These are phyloP conservation scores for Atlantisia rogersi DNA, from an alignment of 2,113 vertebrate species.

Conservation along the genomic window DNA sequence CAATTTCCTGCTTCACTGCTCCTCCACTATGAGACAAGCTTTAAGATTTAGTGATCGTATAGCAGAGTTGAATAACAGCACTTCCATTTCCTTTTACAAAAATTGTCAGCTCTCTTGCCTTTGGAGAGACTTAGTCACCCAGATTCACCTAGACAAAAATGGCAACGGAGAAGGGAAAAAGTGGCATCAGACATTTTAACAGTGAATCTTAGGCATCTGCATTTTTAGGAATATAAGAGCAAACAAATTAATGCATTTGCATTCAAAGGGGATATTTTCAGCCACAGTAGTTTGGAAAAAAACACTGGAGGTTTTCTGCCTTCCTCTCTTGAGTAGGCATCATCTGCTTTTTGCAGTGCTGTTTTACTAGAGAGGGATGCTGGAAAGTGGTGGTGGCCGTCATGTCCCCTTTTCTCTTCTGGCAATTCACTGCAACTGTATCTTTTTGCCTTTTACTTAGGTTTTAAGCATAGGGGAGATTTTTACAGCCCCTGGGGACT, in stretches of 20 bases:
- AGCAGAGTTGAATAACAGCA: slow-evolving; percentile 60
- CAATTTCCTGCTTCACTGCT: slow-evolving; percentile 79
- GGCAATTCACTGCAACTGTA: neutral
- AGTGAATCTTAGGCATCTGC: neutral
- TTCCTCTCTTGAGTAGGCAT: neutral
- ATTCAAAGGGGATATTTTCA: neutral
- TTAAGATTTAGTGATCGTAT: slow-evolving; percentile 61
- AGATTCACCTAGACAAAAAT: slow-evolving; percentile 10
- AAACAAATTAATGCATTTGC: neutral
- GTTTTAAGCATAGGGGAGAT: neutral
- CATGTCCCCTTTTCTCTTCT: neutral
- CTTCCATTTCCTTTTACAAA: slow-evolving; percentile 69
- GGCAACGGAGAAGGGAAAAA: neutral
- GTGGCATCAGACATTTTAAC: neutral
- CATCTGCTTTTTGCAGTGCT: neutral
- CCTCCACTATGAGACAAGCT: slow-evolving; percentile 68
- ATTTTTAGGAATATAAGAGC: neutral
- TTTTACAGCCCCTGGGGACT: neutral
- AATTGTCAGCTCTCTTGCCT: slow-evolving; percentile 55
- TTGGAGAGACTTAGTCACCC: neutral
- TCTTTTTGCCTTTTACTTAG: neutral
- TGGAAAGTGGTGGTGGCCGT: neutral
- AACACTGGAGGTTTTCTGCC: neutral
- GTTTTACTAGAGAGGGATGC: neutral
- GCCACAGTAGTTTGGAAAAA: neutral